Evolutionary conservation across 2,797 vertebrate genomes (phyloP).

Genomic region (Gymnodraco acuticeps): DNA sequence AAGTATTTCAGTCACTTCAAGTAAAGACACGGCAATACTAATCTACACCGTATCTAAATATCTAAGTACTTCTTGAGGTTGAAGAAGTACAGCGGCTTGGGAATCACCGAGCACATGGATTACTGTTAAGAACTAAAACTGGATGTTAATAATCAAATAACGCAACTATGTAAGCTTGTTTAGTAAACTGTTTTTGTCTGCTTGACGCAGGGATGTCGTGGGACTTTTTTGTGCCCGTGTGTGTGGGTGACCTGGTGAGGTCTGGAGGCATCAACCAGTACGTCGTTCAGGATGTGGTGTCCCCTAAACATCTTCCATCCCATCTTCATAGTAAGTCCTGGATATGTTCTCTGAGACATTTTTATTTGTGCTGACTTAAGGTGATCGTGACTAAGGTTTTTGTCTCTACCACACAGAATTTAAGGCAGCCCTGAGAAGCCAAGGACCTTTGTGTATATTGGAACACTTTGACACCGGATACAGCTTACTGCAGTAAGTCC

Average conservation of each 20-base stretch:
- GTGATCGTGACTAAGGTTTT: background rate
- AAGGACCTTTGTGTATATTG: slow-evolving; percentile 88
- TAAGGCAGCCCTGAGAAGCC: slow-evolving; percentile 83
- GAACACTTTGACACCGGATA: slow-evolving; percentile 93
- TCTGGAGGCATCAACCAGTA: slow-evolving; percentile 89
- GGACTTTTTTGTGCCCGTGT: slow-evolving; percentile 90
- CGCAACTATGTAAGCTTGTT: no score
- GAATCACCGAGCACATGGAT: no score
- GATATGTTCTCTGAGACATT: background rate
- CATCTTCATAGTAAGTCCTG: slow-evolving; percentile 85
- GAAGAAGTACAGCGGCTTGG: no score
- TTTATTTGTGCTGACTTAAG: background rate
- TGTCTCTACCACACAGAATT: slow-evolving; percentile 80
- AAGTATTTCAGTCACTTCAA: no score
- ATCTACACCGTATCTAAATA: no score
- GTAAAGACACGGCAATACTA: no score
- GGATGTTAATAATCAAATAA: no score
- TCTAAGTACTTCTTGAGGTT: no score
- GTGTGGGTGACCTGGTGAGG: slow-evolving; percentile 87
- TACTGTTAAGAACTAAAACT: no score
- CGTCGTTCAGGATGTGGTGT: slow-evolving; percentile 89
- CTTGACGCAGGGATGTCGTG: slow-evolving; percentile 81
- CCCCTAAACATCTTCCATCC: slow-evolving; percentile 81
- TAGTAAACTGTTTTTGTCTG: background rate
- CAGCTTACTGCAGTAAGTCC: slow-evolving; percentile 92